Base-by-base conservation (phyloP, 2,888 invertebrate genomes). In the Cyrtodaria siliqua region DNA sequence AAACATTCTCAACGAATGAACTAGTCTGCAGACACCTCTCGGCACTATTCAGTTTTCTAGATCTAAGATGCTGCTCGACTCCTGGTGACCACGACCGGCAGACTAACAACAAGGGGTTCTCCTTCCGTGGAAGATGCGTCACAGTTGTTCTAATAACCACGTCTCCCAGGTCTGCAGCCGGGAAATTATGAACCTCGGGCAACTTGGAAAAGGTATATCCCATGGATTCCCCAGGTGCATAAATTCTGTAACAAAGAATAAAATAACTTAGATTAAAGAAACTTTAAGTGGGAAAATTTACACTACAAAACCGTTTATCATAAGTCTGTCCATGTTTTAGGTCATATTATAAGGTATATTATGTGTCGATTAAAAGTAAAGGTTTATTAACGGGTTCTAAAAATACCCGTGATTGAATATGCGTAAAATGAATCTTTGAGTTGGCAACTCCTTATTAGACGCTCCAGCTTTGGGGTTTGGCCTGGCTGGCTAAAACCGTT, bases 141-240 rank as follows among this genome's bases (percentile, higher is more conserved):
- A 95, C 94, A 20, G 93, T 91, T 94, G 94, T 94, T 88, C 94
- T 95, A 79, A 96, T 67, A 8, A 79, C 74, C n/a, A 79, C 71
- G 27, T 79, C 78, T 2, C 68, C 64, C 0, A 86, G 67, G 29
- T 85, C 83, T n/a, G 87, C 86, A 12, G 79, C 56, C 0, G 92
- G 92, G 64, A 92, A 92, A 9, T 82, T 85, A 64, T 92, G 92
- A 8, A 85, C 67, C 38, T 89, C 88, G 8, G 91, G 88, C 12
- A 73, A 47, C 16, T 89, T 86, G 27, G 93, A 91, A 83, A 94
- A 94, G 60, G 94, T 93, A 71, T 94, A 93, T 59, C 94, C 93
- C 94, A 95, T 91, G 91, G 94, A 95, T 89, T 95, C 95, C 16
- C 95, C 95, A 2, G 95, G 96, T 83, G 95, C 95, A 82, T 95